These are phyloP conservation scores for Callorhinus ursinus DNA, from an alignment of 2,113 vertebrate species.

Conservation along the genomic window DNA sequence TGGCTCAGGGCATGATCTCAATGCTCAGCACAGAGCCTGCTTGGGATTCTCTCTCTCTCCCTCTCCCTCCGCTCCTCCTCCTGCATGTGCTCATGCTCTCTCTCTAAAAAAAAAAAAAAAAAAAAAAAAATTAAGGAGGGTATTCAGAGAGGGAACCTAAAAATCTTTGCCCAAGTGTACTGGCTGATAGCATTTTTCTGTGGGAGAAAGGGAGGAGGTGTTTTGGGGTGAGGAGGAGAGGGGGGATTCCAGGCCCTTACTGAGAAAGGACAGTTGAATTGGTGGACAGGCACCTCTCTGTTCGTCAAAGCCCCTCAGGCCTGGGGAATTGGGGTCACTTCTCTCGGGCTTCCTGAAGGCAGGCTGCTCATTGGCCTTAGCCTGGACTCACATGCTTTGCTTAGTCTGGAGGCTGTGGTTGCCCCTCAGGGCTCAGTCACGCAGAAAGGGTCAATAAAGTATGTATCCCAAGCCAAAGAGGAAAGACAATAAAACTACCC, in stretches of 20 bases:
- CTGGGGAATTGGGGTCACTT: conserved; percentile 52
- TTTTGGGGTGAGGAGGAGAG: background rate
- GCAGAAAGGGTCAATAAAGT: conserved; percentile 88
- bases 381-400: conserved; percentile 65
- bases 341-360: conserved; percentile 61
- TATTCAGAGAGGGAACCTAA: background rate
- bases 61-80: background rate
- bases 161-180: background rate
- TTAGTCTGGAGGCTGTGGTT: conserved; percentile 78
- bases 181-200: background rate
- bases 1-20: background rate
- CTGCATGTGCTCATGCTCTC: background rate
- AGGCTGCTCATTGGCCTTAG: background rate
- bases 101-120: background rate
- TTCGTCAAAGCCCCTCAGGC: conserved; percentile 13
- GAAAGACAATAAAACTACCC: conserved; percentile 89
- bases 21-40: background rate
- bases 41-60: background rate
- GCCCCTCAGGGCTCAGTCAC: conserved; percentile 86
- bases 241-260: background rate
- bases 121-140: background rate
- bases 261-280: background rate
- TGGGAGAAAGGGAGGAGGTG: background rate
- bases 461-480: conserved; percentile 85
- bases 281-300: background rate